Conservation (phyloP, 2,797 vertebrate species). For the Pseudochaenichthys georgianus region DNA sequence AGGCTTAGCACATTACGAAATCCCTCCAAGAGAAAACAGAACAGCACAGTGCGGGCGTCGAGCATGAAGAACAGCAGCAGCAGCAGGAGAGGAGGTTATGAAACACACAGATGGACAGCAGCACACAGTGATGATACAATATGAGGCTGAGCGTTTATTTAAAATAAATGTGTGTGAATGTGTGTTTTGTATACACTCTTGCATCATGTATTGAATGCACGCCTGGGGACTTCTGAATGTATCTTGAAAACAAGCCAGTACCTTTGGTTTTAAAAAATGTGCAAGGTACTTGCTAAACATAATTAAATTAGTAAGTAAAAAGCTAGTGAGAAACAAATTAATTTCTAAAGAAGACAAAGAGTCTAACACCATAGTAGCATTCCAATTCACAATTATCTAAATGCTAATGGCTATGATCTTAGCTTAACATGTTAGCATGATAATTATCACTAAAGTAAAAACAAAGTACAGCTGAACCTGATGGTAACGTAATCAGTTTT, state of each 20-base stretch:
- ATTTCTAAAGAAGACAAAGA: background rate
- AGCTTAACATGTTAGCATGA: background rate
- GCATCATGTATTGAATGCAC: background rate
- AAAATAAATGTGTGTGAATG: background rate
- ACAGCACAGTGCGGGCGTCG: background rate
- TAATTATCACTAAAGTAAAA: background rate
- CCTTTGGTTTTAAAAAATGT: background rate
- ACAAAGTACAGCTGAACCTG: background rate
- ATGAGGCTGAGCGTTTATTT: conserved; percentile 15
- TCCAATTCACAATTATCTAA: background rate
- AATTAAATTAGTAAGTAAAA: conserved; percentile 1
- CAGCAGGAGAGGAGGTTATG: conserved; percentile 1
- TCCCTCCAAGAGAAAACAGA: conserved; percentile 11
- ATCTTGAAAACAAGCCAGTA: conserved; percentile 2
- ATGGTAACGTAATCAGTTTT: background rate
- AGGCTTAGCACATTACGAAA: conserved; percentile 27
- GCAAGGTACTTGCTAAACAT: background rate
- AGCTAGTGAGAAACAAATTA: background rate
- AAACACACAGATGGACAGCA: conserved; percentile 6
- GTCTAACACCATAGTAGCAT: no score
- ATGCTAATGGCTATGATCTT: background rate
- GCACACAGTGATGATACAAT: background rate
- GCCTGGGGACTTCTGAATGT: background rate
- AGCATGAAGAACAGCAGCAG: conserved; percentile 1
- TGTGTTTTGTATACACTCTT: background rate